These are phyloP conservation scores for Ispidina picta DNA, from an alignment of 2,797 vertebrate genomes.

Conservation along the genomic window DNA sequence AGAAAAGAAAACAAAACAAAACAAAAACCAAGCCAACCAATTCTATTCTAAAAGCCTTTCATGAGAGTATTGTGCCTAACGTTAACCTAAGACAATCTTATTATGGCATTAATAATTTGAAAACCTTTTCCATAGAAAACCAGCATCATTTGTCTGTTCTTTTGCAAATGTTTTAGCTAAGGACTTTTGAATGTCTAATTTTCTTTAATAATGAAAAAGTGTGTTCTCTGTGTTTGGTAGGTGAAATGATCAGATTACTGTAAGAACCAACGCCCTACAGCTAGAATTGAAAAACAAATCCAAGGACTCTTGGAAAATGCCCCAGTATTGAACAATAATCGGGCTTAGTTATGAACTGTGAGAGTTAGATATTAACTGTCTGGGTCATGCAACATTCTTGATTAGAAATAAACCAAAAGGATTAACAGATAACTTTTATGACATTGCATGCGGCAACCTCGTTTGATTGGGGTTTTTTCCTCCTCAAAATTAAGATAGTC, in stretches of 20 bases:
- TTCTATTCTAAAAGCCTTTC: not conserved
- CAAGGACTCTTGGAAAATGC: not conserved
- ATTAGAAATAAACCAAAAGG: not conserved
- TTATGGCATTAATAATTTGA: not conserved
- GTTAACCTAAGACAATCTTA: not conserved
- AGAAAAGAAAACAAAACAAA: too few species aligned
- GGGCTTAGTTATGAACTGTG: not conserved
- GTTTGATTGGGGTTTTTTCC: not conserved
- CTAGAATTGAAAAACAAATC: conserved; percentile 8
- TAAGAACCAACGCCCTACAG: conserved; percentile 74
- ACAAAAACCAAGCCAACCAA: too few species aligned
- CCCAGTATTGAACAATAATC: not conserved
- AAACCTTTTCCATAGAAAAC: not conserved
- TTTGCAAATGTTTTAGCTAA: not conserved
- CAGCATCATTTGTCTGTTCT: not conserved
- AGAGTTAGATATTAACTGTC: not conserved
- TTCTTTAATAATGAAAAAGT: not conserved
- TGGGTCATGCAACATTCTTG: not conserved
- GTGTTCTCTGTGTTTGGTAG: not conserved
- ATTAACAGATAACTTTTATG: not conserved
- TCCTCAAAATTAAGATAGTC: not conserved
- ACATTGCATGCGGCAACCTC: not conserved
- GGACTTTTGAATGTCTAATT: not conserved
- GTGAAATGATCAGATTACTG: conserved; percentile 44
- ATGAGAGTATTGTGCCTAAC: not conserved